These are phyloP conservation scores for Anorthoa munda DNA, from an alignment of 2,888 invertebrate species.

Conservation along the genomic window DNA sequence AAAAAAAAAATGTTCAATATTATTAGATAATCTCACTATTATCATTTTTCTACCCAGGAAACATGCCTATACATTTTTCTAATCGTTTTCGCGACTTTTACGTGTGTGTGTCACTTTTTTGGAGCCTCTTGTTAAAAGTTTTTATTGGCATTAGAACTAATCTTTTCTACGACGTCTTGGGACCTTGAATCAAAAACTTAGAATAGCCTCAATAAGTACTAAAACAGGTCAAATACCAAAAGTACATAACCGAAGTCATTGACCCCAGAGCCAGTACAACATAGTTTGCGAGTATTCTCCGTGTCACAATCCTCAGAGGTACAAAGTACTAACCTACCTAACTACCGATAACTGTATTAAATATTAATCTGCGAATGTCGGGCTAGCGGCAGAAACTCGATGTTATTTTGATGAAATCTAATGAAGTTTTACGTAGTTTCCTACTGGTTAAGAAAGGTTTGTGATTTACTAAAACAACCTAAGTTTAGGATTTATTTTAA, in stretches of 20 bases:
- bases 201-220: background rate
- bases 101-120: too few species aligned
- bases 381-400: conserved; percentile 19
- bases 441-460: conserved; percentile 5
- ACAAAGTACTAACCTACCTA: conserved; percentile 20
- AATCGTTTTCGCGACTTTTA: too few species aligned
- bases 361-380: conserved; percentile 51
- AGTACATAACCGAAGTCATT: conserved; percentile 4
- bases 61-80: too few species aligned
- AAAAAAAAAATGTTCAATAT: too few species aligned
- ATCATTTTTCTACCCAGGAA: too few species aligned
- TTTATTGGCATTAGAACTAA: too few species aligned
- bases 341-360: conserved; percentile 51
- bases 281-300: conserved; percentile 1
- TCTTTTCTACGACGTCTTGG: background rate
- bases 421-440: conserved; percentile 39
- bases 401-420: conserved; percentile 47
- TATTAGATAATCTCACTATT: too few species aligned
- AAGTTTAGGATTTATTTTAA: background rate
- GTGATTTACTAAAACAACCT: conserved; percentile 10
- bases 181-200: background rate
- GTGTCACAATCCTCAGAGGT: conserved; percentile 32
- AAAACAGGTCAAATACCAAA: background rate
- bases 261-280: background rate
- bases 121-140: too few species aligned